phyloP scores from a whole-genome alignment of 2,113 vertebrate genomes.

The Equus przewalskii region DNA sequence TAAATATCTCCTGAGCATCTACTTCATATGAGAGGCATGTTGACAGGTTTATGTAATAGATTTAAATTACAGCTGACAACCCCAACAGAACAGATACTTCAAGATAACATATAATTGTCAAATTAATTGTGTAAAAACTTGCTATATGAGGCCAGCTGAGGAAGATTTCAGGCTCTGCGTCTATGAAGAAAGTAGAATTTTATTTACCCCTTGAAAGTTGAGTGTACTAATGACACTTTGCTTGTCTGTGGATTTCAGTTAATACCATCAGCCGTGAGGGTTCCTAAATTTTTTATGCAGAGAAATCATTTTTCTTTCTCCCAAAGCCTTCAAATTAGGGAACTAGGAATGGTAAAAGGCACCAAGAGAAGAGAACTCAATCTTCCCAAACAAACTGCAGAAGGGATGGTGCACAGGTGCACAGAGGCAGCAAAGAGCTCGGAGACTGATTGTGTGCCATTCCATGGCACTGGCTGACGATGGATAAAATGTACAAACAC shows the following conservation, averaged over 20 bases:
- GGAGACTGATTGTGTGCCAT: not conserved
- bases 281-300: not conserved
- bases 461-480: not conserved
- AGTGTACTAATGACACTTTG: too few species aligned
- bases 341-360: not conserved
- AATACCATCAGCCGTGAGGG: not conserved
- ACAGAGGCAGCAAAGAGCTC: not conserved
- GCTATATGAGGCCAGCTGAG: rapidly evolving
- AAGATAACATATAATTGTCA: not conserved
- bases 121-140: not conserved
- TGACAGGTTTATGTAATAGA: not conserved
- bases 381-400: not conserved
- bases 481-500: not conserved
- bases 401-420: not conserved
- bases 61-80: not conserved
- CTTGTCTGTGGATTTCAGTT: not conserved
- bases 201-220: not conserved
- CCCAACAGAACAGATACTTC: rapidly evolving
- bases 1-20: not conserved
- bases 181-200: not conserved
- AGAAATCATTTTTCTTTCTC: not conserved
- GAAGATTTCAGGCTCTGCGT: not conserved
- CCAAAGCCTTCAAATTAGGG: not conserved
- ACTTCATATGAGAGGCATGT: not conserved
- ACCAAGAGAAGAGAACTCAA: not conserved